A percentile compares a stretch with the other conserved stretches of the same genome.
Evolutionary conservation across 2,113 vertebrate genomes (phyloP).

Genomic region (Carassius carassius): DNA sequence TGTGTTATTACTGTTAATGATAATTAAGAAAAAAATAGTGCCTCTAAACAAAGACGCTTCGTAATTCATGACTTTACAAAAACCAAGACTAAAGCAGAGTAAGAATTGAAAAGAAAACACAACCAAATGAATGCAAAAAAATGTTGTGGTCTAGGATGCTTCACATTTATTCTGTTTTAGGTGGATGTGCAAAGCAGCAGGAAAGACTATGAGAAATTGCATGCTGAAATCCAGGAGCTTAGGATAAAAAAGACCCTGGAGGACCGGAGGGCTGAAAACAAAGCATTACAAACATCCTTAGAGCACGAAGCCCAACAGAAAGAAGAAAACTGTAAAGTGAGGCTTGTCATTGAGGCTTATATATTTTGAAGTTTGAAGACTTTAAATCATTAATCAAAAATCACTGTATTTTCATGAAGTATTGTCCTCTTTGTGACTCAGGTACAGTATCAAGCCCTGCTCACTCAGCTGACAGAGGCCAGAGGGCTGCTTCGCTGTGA

Average conservation of each 20-base stretch:
- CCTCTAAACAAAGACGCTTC: not conserved
- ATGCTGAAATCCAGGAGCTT: slow-evolving; percentile 57
- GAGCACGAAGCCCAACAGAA: slow-evolving; percentile 41
- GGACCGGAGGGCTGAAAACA: slow-evolving; percentile 60
- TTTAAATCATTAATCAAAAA: not conserved
- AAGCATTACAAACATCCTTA: slow-evolving; percentile 50
- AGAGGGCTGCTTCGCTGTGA: slow-evolving; percentile 51
- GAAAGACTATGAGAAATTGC: slow-evolving; percentile 66
- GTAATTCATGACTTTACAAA: not conserved
- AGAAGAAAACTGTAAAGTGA: slow-evolving; percentile 56
- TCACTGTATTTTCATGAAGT: not conserved
- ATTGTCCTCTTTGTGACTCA: slow-evolving; percentile 9
- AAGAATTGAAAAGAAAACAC: not conserved
- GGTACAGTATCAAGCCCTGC: slow-evolving; percentile 57
- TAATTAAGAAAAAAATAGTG: not conserved
- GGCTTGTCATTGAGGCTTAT: not conserved
- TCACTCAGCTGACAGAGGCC: slow-evolving; percentile 59
- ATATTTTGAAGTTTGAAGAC: not conserved
- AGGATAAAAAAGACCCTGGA: slow-evolving; percentile 36
- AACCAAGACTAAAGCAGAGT: not conserved
- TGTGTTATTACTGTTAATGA: not conserved
- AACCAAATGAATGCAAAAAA: not conserved
- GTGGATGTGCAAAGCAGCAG: slow-evolving; percentile 71
- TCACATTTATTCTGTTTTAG: slow-evolving; percentile 50
- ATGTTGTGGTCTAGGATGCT: not conserved